Evolutionary conservation across 2,113 vertebrate genomes (phyloP).

Genomic region (Microtus montanus): DNA sequence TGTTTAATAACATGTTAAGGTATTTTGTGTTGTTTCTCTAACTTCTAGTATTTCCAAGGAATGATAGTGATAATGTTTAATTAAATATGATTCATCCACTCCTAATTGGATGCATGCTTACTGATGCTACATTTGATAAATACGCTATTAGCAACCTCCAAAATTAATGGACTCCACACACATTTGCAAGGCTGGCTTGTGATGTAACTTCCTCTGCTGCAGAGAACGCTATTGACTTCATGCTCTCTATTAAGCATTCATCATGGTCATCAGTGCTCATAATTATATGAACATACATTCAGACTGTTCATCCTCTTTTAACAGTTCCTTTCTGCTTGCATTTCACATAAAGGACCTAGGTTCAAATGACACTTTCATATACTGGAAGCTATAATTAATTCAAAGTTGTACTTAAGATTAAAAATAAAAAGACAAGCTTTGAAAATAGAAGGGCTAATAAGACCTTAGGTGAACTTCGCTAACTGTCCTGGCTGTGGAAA

Average conservation of each 20-base stretch:
- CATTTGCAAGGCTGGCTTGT: slow-evolving; percentile 39
- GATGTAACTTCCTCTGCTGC: slow-evolving; percentile 41
- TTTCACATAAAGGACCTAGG: slow-evolving; percentile 28
- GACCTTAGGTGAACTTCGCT: slow-evolving; percentile 70
- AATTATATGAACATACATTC: slow-evolving; percentile 58
- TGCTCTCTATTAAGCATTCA: slow-evolving; percentile 25
- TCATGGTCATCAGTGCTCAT: background rate
- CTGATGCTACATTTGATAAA: slow-evolving; percentile 22
- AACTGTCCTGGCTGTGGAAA: slow-evolving; percentile 57
- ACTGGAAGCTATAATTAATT: slow-evolving; percentile 73
- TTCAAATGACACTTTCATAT: slow-evolving; percentile 71
- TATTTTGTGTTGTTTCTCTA: background rate
- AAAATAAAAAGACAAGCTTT: slow-evolving; percentile 69
- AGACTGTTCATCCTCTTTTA: slow-evolving; percentile 40
- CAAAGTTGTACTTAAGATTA: slow-evolving; percentile 71
- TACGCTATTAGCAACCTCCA: background rate
- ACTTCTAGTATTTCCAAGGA: slow-evolving; percentile 11
- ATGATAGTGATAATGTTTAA: slow-evolving; percentile 46
- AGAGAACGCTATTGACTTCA: slow-evolving; percentile 48
- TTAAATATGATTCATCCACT: background rate
- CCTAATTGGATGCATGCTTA: background rate
- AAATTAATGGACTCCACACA: slow-evolving; percentile 6
- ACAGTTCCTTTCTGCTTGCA: slow-evolving; percentile 50
- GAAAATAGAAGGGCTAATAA: slow-evolving; percentile 78
- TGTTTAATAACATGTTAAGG: background rate